Evolutionary conservation across 2,113 vertebrate species (phyloP), one percentile per base, ranked within the genome.

Genomic region (Aspiorhynchus laticeps): DNA sequence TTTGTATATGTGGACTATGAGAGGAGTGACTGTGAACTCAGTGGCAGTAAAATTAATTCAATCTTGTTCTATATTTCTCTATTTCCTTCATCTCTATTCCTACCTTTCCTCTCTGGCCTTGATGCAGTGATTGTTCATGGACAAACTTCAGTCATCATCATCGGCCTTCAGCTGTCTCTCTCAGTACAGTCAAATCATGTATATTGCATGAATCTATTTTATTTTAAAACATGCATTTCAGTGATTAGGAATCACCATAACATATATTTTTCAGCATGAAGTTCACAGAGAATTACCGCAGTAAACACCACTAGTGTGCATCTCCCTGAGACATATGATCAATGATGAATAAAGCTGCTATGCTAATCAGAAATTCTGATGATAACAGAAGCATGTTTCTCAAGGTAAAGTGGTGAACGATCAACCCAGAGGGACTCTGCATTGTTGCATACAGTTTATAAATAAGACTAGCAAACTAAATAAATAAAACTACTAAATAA

Each of bases 111-210:
- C 88, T 90, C 85, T 88, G 89, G 89, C 89, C 91, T 92, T 90
- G 89, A 79, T 90, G 79, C 89, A 91, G 89, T 91, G 90, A 90
- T 89, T 87, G 86, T 91, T 92, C 87, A 91, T 33, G 38, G 83
- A 87, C 80, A 91, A 87, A 90, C 87, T 91, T 92, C 88, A 90
- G 90, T 89, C 71, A 85, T 85, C 77, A 87, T 88, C 51, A 59
- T 17, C 5, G 10, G 31, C 77, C 77, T 80, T 80, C 77, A 80
- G 31, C 53, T 80, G 31, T 53, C 53, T 80, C 77, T 28, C 51
- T 80, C 19, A 14, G 15, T 21, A 59, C 28, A 80, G 46, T 19
- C 15, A 41, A 80, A 63, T 41, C 38, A 80, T 59, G 6, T 38
- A 61, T 61, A 80, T 59, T 61, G 21, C 6, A 80, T 59, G 31